Evolutionary conservation across 2,113 vertebrate species (phyloP).

Genomic region (Lepus timidus): DNA sequence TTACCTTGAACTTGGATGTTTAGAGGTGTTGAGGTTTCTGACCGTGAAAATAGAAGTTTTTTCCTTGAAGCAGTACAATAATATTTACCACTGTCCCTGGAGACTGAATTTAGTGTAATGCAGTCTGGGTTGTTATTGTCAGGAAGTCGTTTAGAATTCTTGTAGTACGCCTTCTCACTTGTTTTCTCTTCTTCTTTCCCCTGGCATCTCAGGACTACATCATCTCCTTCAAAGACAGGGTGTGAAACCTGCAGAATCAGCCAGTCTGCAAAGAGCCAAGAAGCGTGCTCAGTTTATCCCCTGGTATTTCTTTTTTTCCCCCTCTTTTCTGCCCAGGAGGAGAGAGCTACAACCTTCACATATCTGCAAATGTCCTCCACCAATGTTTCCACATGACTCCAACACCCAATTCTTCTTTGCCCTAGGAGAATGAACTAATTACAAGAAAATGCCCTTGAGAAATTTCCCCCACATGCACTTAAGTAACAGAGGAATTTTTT

Average conservation of each 20-base stretch:
- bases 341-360: not conserved
- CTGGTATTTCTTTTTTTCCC: not conserved
- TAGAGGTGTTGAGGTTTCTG: not conserved
- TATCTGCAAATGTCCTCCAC: not conserved
- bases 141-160: rapidly evolving
- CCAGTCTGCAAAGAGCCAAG: not conserved
- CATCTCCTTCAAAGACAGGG: constrained; percentile 59
- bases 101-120: not conserved
- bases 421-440: not conserved
- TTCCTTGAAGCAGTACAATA: rapidly evolving
- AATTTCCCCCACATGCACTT: not conserved
- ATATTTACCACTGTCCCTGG: not conserved
- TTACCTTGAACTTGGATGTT: constrained; percentile 66
- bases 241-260: constrained; percentile 53
- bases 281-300: not conserved
- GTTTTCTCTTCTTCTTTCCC: rapidly evolving
- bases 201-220: not conserved
- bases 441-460: not conserved
- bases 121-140: rapidly evolving
- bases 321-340: not conserved
- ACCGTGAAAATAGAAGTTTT: rapidly evolving
- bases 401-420: not conserved
- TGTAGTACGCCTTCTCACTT: not conserved
- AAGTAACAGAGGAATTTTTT: not conserved
- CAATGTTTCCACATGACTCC: no score